A percentile compares a stretch with the other conserved stretches of the same genome.
These are phyloP conservation scores for Cirrhinus molitorella DNA, from an alignment of 2,797 vertebrate species.

Conservation along the genomic window DNA sequence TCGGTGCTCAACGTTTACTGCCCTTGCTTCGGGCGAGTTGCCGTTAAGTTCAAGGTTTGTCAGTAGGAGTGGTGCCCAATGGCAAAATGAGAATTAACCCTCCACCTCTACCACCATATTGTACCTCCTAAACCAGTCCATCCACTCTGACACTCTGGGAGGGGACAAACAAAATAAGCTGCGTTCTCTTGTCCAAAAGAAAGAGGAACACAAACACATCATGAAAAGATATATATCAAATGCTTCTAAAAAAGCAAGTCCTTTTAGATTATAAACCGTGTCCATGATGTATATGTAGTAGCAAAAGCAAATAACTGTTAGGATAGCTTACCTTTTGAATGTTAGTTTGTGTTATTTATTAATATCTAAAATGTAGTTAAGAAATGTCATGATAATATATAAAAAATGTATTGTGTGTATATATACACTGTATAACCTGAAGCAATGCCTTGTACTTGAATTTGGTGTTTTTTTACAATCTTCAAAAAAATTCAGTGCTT, in stretches of 20 bases:
- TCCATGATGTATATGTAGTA: constrained; percentile 60
- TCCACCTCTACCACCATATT: constrained; percentile 19
- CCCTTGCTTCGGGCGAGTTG: not conserved
- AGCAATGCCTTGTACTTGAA: constrained; percentile 67
- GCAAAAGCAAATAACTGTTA: constrained; percentile 65
- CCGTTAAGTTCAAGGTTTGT: constrained; percentile 18
- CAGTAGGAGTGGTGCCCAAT: constrained; percentile 16
- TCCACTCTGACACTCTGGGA: constrained; percentile 32
- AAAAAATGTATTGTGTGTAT: constrained; percentile 53
- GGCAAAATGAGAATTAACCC: constrained; percentile 28
- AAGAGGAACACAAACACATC: constrained; percentile 22
- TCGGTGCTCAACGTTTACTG: not conserved
- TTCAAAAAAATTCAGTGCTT: constrained; percentile 66
- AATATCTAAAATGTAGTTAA: constrained; percentile 73
- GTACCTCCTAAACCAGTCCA: constrained; percentile 45
- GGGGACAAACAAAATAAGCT: constrained; percentile 21
- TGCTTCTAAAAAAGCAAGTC: constrained; percentile 56
- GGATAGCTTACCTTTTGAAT: constrained; percentile 67
- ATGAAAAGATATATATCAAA: constrained; percentile 37
- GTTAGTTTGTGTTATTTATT: constrained; percentile 72
- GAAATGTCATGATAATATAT: constrained; percentile 66
- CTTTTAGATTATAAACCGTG: constrained; percentile 55
- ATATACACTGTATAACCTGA: constrained; percentile 50
- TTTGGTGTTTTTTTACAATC: constrained; percentile 65
- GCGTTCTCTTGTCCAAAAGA: not conserved